These are phyloP conservation scores for Neoascia interrupta DNA, from an alignment of 2,888 invertebrate species.

Conservation along the genomic window DNA sequence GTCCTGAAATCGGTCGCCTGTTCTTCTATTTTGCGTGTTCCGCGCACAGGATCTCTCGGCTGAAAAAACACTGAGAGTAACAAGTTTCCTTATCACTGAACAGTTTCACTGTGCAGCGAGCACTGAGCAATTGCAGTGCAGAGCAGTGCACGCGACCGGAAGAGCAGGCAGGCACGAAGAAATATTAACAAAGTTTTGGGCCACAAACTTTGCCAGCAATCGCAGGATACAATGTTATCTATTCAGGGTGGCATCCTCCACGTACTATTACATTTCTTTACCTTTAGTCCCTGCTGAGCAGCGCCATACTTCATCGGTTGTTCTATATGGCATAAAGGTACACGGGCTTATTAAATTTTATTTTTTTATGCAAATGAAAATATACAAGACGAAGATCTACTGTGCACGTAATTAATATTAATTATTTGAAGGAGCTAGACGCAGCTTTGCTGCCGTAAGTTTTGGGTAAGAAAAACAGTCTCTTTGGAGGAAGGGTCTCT, in stretches of 20 bases:
- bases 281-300: conserved; percentile 40
- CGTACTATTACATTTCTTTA: conserved; percentile 49
- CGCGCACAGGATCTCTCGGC: conserved; percentile 17
- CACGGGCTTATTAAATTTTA: too few species aligned
- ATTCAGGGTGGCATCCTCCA: conserved; percentile 38
- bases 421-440: conserved; percentile 15
- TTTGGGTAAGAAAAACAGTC: too few species aligned
- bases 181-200: conserved; percentile 61
- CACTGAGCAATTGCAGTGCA: neutral
- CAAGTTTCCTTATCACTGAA: conserved; percentile 46
- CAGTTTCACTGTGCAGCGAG: neutral
- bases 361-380: conserved; percentile 25
- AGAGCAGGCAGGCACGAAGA: conserved; percentile 41
- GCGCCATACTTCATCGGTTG: conserved; percentile 44
- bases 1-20: conserved; percentile 3
- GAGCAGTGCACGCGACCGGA: conserved; percentile 34
- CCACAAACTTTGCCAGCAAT: conserved; percentile 32
- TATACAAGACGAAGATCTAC: conserved; percentile 3
- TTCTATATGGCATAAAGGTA: too few species aligned
- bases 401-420: conserved; percentile 44
- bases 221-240: conserved; percentile 56
- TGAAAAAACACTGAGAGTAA: conserved; percentile 31
- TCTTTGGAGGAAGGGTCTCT: too few species aligned
- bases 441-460: too few species aligned
- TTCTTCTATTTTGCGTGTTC: neutral